These are phyloP conservation scores for Berghia stephanieae DNA, from an alignment of 1,140 invertebrate species.

Conservation along the genomic window DNA sequence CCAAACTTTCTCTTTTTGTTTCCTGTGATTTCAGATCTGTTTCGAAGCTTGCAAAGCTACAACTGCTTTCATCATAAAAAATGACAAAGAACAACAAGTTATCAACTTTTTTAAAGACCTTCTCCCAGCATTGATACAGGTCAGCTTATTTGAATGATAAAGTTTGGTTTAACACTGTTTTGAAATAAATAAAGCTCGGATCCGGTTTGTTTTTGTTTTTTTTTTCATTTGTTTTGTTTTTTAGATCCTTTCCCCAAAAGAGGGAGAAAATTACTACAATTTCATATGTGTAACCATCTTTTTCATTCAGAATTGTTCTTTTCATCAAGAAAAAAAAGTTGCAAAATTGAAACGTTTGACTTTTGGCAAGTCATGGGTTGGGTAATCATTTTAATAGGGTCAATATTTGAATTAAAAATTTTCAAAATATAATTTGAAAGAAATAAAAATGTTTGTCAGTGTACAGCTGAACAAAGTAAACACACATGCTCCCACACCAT, in stretches of 20 bases:
- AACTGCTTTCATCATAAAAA: slow-evolving; percentile 87
- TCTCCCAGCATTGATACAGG: slow-evolving; percentile 72
- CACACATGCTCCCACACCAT: too few relatives aligned
- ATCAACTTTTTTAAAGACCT: slow-evolving; percentile 89
- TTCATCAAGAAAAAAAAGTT: too few relatives aligned
- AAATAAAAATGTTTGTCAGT: too few relatives aligned
- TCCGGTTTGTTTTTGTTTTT: background rate
- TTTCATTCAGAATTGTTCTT: too few relatives aligned
- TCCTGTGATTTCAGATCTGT: slow-evolving; percentile 68
- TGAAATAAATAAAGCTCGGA: background rate
- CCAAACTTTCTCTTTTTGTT: slow-evolving; percentile 68
- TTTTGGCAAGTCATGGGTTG: too few relatives aligned
- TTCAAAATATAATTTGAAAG: too few relatives aligned
- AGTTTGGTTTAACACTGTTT: slow-evolving; percentile 5
- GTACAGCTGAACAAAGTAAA: too few relatives aligned
- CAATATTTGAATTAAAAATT: too few relatives aligned
- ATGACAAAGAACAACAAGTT: slow-evolving; percentile 88
- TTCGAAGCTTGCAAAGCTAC: slow-evolving; percentile 70
- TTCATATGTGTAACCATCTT: too few relatives aligned
- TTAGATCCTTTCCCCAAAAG: background rate
- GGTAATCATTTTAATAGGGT: too few relatives aligned
- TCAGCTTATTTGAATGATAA: slow-evolving; percentile 26
- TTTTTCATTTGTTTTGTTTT: background rate
- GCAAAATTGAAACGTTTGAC: too few relatives aligned
- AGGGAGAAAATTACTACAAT: background rate